phyloP scores from a whole-genome alignment of 2,113 vertebrate species.

The Pholis gunnellus region DNA sequence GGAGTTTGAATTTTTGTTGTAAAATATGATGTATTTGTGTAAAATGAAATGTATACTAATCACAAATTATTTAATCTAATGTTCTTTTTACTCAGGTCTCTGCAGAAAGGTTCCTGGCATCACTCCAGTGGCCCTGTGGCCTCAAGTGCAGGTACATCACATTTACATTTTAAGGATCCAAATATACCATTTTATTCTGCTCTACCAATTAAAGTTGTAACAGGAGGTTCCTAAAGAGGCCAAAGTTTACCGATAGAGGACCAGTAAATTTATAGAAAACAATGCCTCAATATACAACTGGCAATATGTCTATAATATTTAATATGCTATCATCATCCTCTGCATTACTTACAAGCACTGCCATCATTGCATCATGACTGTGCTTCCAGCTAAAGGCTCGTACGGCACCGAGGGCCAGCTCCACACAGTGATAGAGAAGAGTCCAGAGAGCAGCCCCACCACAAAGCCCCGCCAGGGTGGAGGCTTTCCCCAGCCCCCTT shows the following conservation, averaged over 20 bases:
- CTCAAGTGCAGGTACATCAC: conserved; percentile 65
- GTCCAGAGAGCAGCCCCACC: conserved; percentile 93
- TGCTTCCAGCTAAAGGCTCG: conserved; percentile 75
- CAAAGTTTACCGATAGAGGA: background rate
- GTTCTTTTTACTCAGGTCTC: conserved; percentile 65
- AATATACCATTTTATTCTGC: background rate
- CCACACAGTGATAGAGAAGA: conserved; percentile 93
- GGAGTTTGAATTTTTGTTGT: background rate
- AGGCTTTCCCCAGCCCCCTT: conserved; percentile 79
- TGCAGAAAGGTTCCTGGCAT: conserved; percentile 85
- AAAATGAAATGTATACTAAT: background rate
- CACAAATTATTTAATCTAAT: background rate
- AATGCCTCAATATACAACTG: background rate
- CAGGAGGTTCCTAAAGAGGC: background rate
- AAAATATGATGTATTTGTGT: too few species aligned
- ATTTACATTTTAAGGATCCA: background rate
- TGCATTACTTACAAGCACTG: background rate
- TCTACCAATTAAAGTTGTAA: background rate
- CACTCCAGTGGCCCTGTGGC: conserved; percentile 78
- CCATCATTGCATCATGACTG: background rate
- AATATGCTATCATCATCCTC: background rate
- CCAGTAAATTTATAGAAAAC: background rate
- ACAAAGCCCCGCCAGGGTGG: conserved; percentile 87
- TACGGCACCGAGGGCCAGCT: conserved; percentile 89
- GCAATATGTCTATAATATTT: background rate